phyloP scores from a whole-genome alignment of 2,797 vertebrate species.

The Pseudomugil tenellus region DNA sequence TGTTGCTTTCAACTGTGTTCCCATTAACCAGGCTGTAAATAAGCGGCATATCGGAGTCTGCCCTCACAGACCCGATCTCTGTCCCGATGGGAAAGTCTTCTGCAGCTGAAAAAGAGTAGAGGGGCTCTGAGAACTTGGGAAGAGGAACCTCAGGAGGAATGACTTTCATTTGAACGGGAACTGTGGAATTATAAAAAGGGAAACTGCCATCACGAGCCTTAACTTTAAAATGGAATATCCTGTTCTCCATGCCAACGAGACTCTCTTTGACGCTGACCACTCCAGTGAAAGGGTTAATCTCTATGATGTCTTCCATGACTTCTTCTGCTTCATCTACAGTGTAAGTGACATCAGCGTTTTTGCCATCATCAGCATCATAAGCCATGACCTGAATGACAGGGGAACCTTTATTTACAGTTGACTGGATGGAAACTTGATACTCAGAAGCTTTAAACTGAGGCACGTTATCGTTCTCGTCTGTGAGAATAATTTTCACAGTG shows the following conservation, averaged over 20 bases:
- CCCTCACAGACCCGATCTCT: slow-evolving; percentile 91
- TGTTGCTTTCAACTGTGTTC: slow-evolving; percentile 94
- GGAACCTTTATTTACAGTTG: slow-evolving; percentile 91
- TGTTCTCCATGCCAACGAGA: slow-evolving; percentile 91
- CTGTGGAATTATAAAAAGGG: slow-evolving; percentile 91
- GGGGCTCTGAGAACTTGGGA: slow-evolving; percentile 94
- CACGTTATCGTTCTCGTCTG: slow-evolving; percentile 95
- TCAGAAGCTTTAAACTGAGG: slow-evolving; percentile 92
- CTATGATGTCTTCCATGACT: slow-evolving; percentile 88
- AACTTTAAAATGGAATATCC: slow-evolving; percentile 92
- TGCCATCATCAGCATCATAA: slow-evolving; percentile 95
- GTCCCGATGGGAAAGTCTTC: slow-evolving; percentile 92
- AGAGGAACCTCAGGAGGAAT: slow-evolving; percentile 90
- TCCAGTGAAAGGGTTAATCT: slow-evolving; percentile 93
- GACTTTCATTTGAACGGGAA: slow-evolving; percentile 91
- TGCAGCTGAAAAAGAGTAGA: slow-evolving; percentile 93
- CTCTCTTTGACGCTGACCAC: slow-evolving; percentile 92
- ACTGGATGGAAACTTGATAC: slow-evolving; percentile 92
- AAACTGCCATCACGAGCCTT: slow-evolving; percentile 93
- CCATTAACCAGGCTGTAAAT: slow-evolving; percentile 97
- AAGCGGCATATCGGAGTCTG: slow-evolving; percentile 89
- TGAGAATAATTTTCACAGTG: slow-evolving; percentile 96
- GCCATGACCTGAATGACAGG: slow-evolving; percentile 94
- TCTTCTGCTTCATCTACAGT: slow-evolving; percentile 88
- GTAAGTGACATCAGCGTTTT: slow-evolving; percentile 96